Evolutionary conservation across 2,113 vertebrate genomes (phyloP).

Genomic region (Burhinus oedicnemus): DNA sequence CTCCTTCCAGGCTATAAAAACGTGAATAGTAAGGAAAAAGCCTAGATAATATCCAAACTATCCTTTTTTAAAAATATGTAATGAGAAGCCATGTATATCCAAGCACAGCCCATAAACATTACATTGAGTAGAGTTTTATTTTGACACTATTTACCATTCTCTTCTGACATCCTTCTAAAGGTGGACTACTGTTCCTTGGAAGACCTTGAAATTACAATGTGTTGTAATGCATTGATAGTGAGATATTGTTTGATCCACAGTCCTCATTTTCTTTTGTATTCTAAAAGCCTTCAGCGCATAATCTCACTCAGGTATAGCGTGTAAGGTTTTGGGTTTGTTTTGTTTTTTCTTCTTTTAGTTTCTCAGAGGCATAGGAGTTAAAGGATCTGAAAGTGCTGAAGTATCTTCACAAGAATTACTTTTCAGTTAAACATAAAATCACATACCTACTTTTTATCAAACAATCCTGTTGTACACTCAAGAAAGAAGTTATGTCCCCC

Average conservation of each 20-base stretch:
- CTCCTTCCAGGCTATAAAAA: not conserved
- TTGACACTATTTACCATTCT: not conserved
- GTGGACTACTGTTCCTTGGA: not conserved
- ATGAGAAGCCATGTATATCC: not conserved
- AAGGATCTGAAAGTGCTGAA: conserved; percentile 31
- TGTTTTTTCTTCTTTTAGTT: not conserved
- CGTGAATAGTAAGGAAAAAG: not conserved
- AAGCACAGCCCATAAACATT: not conserved
- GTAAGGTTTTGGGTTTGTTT: not conserved
- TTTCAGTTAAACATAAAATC: conserved; percentile 52
- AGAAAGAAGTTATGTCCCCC: conserved; percentile 22
- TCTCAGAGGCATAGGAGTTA: not conserved
- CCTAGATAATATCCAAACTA: not conserved
- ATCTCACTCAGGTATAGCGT: not conserved
- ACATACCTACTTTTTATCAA: conserved; percentile 21
- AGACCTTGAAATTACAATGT: not conserved
- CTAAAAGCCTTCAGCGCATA: not conserved
- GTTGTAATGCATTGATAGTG: not conserved
- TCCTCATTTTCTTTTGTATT: not conserved
- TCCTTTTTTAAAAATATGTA: not conserved
- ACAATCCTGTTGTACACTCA: conserved; percentile 24
- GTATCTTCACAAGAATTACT: conserved; percentile 39
- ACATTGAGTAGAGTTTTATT: not conserved
- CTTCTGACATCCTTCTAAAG: not conserved
- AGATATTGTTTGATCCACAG: not conserved